Conservation (phyloP, 2,797 vertebrate genomes). For the Propithecus perrieri region DNA sequence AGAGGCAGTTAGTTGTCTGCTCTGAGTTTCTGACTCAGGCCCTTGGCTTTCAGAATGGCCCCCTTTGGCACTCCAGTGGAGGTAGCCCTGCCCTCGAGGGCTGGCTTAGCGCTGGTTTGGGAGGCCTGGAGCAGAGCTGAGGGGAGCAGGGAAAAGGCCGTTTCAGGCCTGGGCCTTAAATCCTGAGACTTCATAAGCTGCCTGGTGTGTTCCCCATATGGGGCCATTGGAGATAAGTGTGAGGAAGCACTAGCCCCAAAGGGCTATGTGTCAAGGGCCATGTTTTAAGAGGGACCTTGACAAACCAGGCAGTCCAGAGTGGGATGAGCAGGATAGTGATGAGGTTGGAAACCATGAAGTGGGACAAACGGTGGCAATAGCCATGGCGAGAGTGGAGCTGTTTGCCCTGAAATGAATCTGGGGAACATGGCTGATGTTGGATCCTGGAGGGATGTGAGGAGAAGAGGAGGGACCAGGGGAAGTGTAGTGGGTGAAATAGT, state of each 20-base stretch:
- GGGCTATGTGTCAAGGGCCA: neutral
- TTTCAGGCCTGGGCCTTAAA: neutral
- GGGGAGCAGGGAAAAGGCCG: neutral
- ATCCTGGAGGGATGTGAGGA: neutral
- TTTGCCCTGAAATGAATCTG: neutral
- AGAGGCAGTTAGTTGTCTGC: neutral
- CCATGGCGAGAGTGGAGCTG: neutral
- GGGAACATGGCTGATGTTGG: neutral
- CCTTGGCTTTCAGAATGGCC: neutral
- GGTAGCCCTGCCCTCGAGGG: too few relatives aligned
- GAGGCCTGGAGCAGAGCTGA: neutral
- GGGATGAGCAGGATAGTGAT: neutral
- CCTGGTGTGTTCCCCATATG: too few relatives aligned
- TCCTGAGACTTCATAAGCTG: neutral
- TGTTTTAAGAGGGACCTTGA: neutral
- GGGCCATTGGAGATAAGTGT: neutral
- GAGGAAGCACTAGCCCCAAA: neutral
- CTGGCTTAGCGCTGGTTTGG: neutral
- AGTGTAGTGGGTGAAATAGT: neutral
- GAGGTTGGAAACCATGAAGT: neutral
- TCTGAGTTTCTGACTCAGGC: neutral
- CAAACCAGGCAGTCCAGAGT: neutral
- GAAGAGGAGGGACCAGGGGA: neutral
- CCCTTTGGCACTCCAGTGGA: neutral
- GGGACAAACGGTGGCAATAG: neutral